Evolutionary conservation across 2,888 invertebrate species (phyloP).

Genomic region (Hypena proboscidalis): DNA sequence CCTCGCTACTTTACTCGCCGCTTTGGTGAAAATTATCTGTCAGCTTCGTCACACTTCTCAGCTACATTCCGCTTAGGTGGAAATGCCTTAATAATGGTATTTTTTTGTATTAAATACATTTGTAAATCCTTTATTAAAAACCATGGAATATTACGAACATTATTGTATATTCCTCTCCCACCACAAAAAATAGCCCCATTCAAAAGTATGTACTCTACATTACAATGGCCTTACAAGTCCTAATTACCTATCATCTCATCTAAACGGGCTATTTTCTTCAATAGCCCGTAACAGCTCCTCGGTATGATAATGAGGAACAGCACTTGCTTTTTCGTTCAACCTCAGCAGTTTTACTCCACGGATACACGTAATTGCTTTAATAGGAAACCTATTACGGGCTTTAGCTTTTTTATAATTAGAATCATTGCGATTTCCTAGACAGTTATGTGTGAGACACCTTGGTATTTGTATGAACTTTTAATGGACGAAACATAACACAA

Average conservation of each 20-base stretch:
- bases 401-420: slow-evolving; percentile 36
- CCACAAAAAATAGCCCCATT: too few relatives aligned
- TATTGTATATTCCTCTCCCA: too few relatives aligned
- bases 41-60: too few relatives aligned
- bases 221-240: background rate
- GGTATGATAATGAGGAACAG: slow-evolving; percentile 33
- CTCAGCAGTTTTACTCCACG: slow-evolving; percentile 13
- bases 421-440: slow-evolving; percentile 26
- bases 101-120: too few relatives aligned
- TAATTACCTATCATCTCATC: background rate
- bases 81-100: too few relatives aligned
- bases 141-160: too few relatives aligned
- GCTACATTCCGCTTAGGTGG: too few relatives aligned
- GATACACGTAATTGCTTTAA: slow-evolving; percentile 35
- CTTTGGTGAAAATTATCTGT: too few relatives aligned
- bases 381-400: slow-evolving; percentile 28
- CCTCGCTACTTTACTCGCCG: too few relatives aligned
- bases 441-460: slow-evolving; percentile 18
- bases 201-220: too few relatives aligned
- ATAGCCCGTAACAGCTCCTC: slow-evolving; percentile 4
- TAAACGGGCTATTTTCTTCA: background rate
- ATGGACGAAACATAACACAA: background rate
- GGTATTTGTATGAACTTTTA: slow-evolving; percentile 4
- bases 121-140: too few relatives aligned
- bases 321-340: slow-evolving; percentile 31